These are phyloP conservation scores for Lutraria rhynchaena DNA, from an alignment of 1,140 invertebrate species.

Conservation along the genomic window DNA sequence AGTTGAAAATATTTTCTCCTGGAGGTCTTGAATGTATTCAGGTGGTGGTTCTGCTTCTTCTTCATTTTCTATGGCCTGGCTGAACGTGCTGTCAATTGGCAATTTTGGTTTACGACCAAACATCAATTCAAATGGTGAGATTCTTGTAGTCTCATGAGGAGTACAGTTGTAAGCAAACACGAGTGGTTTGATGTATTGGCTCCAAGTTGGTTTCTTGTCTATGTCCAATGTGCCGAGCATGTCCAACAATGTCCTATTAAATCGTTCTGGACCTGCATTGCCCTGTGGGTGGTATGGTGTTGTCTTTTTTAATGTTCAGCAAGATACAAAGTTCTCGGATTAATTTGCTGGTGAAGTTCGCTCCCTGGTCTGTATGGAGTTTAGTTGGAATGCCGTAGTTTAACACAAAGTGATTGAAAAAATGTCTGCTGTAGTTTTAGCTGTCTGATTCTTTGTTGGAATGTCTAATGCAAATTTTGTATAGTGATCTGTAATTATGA, in stretches of 20 bases:
- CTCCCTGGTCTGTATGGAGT: conserved; percentile 50
- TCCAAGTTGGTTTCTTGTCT: conserved; percentile 31
- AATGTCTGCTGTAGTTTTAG: conserved; percentile 50
- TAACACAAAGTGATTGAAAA: conserved; percentile 38
- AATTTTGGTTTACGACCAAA: conserved; percentile 31
- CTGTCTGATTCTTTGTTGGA: conserved; percentile 57
- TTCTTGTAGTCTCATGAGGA: conserved; percentile 23
- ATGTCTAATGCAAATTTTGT: conserved; percentile 49
- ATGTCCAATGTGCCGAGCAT: conserved; percentile 35
- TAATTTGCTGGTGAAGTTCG: conserved; percentile 43
- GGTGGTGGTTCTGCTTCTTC: too few relatives aligned
- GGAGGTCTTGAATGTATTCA: too few relatives aligned
- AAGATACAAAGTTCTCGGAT: conserved; percentile 42
- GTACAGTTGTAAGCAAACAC: conserved; percentile 36
- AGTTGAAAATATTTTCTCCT: too few relatives aligned
- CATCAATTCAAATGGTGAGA: conserved; percentile 41
- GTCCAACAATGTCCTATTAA: conserved; percentile 36
- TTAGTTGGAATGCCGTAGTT: conserved; percentile 33
- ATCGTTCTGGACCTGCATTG: conserved; percentile 36
- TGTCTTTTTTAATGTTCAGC: conserved; percentile 40
- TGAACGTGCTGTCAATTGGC: conserved; percentile 37
- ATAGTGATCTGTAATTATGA: conserved; percentile 58
- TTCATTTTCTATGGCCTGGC: too few relatives aligned
- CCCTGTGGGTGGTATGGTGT: conserved; percentile 39
- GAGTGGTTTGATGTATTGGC: background rate